phyloP scores from a whole-genome alignment of 2,888 invertebrate genomes.

The Autographa gamma region DNA sequence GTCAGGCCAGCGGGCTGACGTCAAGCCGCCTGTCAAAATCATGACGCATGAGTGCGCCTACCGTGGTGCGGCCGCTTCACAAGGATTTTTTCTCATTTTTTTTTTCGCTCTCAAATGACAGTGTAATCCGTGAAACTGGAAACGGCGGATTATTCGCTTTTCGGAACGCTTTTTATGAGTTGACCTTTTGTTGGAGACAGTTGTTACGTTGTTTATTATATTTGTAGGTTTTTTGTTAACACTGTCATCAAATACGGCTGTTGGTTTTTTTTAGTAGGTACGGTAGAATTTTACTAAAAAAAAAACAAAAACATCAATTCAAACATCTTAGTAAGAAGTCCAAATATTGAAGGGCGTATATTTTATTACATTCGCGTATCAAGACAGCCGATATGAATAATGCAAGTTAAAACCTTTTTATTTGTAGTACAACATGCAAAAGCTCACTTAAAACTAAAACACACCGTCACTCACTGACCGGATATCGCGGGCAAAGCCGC shows the following conservation, averaged over 20 bases:
- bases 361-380: too few relatives aligned
- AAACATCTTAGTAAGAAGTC: too few relatives aligned
- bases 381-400: too few relatives aligned
- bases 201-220: slow-evolving; percentile 38
- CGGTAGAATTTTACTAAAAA: too few relatives aligned
- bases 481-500: slow-evolving; percentile 43
- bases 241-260: slow-evolving; percentile 17
- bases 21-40: slow-evolving; percentile 83
- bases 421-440: not conserved
- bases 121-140: slow-evolving; percentile 74
- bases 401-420: not conserved
- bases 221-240: slow-evolving; percentile 18
- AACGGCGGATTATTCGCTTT: slow-evolving; percentile 65
- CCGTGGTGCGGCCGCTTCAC: slow-evolving; percentile 73
- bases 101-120: slow-evolving; percentile 57
- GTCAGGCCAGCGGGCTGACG: slow-evolving; percentile 73
- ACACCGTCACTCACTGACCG: slow-evolving; percentile 35
- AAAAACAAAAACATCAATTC: too few relatives aligned
- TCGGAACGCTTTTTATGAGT: slow-evolving; percentile 48
- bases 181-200: slow-evolving; percentile 49
- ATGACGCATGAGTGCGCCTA: slow-evolving; percentile 85
- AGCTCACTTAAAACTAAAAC: slow-evolving; percentile 28
- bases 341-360: too few relatives aligned
- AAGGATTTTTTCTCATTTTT: slow-evolving; percentile 62
- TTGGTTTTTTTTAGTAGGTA: not conserved